Conservation (phyloP, 2,797 vertebrate genomes). For the Jordanella pulchra region DNA sequence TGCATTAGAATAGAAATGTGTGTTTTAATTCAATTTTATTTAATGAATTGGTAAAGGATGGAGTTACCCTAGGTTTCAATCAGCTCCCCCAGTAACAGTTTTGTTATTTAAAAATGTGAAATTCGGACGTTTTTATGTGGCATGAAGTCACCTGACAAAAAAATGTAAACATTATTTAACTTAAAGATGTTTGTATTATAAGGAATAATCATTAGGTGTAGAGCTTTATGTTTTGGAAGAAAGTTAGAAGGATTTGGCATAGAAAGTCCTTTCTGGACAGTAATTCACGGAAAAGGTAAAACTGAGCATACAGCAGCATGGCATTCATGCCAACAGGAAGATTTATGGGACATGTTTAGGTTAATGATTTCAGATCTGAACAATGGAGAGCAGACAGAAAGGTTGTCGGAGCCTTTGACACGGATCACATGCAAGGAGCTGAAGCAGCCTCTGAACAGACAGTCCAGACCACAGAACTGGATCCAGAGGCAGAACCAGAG, state of each 20-base stretch:
- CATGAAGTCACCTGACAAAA: neutral
- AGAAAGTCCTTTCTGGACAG: neutral
- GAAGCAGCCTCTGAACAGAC: slow-evolving; percentile 67
- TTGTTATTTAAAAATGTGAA: neutral
- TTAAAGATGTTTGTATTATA: neutral
- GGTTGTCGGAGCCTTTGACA: slow-evolving; percentile 54
- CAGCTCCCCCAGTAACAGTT: neutral
- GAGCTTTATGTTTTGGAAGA: neutral
- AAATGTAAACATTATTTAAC: neutral
- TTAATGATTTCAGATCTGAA: slow-evolving; percentile 56
- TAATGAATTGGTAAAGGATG: neutral
- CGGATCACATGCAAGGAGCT: slow-evolving; percentile 68
- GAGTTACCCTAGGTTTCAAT: neutral
- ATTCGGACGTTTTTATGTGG: no score
- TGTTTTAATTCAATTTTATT: neutral
- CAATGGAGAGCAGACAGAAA: slow-evolving; percentile 63
- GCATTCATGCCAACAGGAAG: slow-evolving; percentile 18
- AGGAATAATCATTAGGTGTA: neutral
- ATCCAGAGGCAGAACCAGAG: slow-evolving; percentile 65
- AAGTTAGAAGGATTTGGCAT: neutral
- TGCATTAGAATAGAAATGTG: neutral
- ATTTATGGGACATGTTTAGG: slow-evolving; percentile 53
- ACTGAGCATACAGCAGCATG: slow-evolving; percentile 21
- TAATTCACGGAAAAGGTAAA: slow-evolving; percentile 22
- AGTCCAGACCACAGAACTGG: slow-evolving; percentile 68